Percentiles rank a stretch among this genome's conserved stretches.
Conservation (phyloP, 2,888 invertebrate genomes). For the Pandemis cinnamomeana region DNA sequence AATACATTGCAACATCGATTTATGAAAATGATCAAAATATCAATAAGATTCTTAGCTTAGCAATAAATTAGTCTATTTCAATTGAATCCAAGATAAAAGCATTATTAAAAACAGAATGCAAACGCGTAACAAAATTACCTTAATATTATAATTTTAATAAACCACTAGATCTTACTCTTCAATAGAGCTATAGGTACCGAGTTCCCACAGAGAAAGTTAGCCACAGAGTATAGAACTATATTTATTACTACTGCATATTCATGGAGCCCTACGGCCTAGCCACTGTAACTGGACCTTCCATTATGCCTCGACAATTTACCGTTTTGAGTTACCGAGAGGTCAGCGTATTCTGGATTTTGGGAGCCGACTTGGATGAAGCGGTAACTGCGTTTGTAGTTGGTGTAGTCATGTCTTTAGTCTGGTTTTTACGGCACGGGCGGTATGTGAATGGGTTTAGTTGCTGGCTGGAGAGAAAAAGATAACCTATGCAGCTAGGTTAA, state of each 20-base stretch:
- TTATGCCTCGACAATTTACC: constrained; percentile 33
- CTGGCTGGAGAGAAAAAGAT: neutral
- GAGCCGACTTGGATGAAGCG: constrained; percentile 51
- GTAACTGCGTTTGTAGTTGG: constrained; percentile 74
- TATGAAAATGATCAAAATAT: too few species aligned
- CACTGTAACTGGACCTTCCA: constrained; percentile 53
- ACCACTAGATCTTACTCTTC: neutral
- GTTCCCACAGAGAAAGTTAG: constrained; percentile 72
- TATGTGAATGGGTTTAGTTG: constrained; percentile 10
- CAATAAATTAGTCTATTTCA: too few species aligned
- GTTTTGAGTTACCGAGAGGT: constrained; percentile 45
- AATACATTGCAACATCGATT: too few species aligned
- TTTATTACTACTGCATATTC: constrained; percentile 83
- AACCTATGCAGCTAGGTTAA: neutral
- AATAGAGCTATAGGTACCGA: constrained; percentile 31
- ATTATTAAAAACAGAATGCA: too few species aligned
- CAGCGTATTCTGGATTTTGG: constrained; percentile 50
- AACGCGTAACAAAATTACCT: too few species aligned
- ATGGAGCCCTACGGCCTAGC: constrained; percentile 71
- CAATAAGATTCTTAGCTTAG: too few species aligned
- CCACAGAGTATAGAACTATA: constrained; percentile 74
- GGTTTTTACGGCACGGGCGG: constrained; percentile 20
- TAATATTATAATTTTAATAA: too few species aligned
- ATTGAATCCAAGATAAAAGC: too few species aligned
- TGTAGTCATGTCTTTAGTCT: constrained; percentile 52